Evolutionary conservation across 1,140 invertebrate genomes (phyloP).

Genomic region (Anastatus disparis): DNA sequence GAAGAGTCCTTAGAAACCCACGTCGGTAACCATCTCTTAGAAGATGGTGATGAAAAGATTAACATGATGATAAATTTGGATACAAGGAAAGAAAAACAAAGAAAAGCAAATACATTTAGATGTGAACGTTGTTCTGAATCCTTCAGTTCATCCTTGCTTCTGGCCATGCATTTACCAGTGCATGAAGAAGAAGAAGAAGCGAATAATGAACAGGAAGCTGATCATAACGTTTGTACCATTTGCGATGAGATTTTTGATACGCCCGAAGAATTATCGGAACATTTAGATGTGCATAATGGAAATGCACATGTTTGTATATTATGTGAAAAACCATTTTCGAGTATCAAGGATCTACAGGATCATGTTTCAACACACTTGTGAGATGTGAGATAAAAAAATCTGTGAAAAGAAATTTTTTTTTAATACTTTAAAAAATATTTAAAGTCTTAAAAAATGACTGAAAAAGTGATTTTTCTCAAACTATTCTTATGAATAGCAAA

Average conservation of each 20-base stretch:
- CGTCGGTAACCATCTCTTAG: conserved; percentile 59
- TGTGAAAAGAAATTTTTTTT: not conserved
- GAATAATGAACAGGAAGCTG: not conserved
- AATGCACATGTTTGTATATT: conserved; percentile 58
- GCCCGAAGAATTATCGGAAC: conserved; percentile 53
- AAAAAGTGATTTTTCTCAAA: not conserved
- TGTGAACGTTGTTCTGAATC: conserved; percentile 55
- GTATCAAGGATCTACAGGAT: conserved; percentile 54
- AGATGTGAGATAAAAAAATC: conserved; percentile 10
- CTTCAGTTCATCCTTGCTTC: conserved; percentile 55
- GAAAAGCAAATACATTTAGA: conserved; percentile 38
- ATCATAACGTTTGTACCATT: conserved; percentile 49
- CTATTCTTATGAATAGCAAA: not conserved
- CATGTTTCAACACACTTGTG: conserved; percentile 60
- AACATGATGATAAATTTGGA: conserved; percentile 56
- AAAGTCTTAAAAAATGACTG: not conserved
- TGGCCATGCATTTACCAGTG: conserved; percentile 58
- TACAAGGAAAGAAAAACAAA: conserved; percentile 33
- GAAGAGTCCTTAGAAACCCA: conserved; percentile 57
- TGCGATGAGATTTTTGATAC: conserved; percentile 55
- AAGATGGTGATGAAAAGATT: conserved; percentile 62
- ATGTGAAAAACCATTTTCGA: conserved; percentile 58
- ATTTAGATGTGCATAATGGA: conserved; percentile 56
- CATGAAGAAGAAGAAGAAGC: conserved; percentile 59
- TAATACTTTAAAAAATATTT: not conserved